Conservation (phyloP, 2,797 vertebrate genomes). For the Pipistrellus pygmaeus region DNA sequence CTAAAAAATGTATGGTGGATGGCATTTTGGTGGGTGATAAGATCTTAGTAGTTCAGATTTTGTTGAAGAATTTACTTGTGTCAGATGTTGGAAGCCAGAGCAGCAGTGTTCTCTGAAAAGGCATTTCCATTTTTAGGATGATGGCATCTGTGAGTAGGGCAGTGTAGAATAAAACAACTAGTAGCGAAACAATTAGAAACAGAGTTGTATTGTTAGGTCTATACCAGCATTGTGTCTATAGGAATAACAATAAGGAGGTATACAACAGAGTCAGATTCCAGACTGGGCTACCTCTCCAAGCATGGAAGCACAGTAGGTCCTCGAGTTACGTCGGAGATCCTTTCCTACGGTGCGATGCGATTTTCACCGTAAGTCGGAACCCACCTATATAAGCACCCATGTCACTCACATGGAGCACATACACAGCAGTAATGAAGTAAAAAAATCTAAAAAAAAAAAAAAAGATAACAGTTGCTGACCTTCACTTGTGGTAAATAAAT, state of each 20-base stretch:
- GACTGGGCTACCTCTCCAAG: background rate
- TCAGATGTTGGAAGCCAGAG: background rate
- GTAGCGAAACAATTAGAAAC: background rate
- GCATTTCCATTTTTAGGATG: background rate
- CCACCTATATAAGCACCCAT: no score
- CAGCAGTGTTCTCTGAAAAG: background rate
- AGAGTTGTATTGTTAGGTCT: background rate
- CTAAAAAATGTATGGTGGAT: background rate
- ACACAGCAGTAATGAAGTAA: no score
- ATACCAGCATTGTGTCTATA: background rate
- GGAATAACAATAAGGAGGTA: background rate
- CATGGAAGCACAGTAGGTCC: background rate
- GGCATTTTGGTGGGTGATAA: background rate
- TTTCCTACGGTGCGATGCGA: no score
- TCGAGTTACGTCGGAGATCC: no score
- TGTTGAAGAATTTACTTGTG: constrained; percentile 6
- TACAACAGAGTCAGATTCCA: background rate
- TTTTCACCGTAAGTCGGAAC: no score
- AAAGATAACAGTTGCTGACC: no score
- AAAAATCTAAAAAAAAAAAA: no score
- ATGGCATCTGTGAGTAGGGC: background rate
- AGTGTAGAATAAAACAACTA: constrained; percentile 25
- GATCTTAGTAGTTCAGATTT: constrained; percentile 34
- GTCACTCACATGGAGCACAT: no score
- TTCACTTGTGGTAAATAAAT: no score